Percentiles rank a stretch among this genome's conserved stretches.
Conservation (phyloP, 1,140 invertebrate species). For the Caerostris darwini region DNA sequence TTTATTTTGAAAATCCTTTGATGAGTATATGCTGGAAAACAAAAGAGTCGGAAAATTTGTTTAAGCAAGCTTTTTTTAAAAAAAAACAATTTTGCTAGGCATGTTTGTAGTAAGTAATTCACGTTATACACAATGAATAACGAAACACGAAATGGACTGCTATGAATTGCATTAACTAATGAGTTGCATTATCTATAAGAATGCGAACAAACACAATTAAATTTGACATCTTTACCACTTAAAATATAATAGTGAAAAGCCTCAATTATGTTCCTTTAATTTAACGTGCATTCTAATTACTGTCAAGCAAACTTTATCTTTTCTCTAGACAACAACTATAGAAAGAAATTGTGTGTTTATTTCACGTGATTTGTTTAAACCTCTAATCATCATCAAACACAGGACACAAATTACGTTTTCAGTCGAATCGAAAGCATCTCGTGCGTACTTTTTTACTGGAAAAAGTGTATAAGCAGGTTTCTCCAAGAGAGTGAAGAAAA, state of each 20-base stretch:
- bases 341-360: constrained; percentile 14
- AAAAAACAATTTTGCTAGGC: no score
- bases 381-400: constrained; percentile 28
- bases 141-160: not conserved
- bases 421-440: not conserved
- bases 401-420: not conserved
- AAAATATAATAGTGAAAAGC: constrained; percentile 33
- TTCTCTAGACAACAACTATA: constrained; percentile 10
- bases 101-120: not conserved
- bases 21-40: no score
- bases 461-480: not conserved
- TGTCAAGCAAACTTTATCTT: constrained; percentile 24
- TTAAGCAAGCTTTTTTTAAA: no score
- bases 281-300: constrained; percentile 17
- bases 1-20: no score
- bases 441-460: not conserved
- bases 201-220: constrained; percentile 18
- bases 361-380: constrained; percentile 18
- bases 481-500: not conserved
- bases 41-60: no score
- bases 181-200: not conserved
- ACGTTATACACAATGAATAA: not conserved
- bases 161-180: constrained; percentile 22
- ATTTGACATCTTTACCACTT: constrained; percentile 18
- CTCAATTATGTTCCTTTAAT: constrained; percentile 45